Evolutionary conservation across 2,888 invertebrate species (phyloP).

Genomic region (Microchrysa polita): DNA sequence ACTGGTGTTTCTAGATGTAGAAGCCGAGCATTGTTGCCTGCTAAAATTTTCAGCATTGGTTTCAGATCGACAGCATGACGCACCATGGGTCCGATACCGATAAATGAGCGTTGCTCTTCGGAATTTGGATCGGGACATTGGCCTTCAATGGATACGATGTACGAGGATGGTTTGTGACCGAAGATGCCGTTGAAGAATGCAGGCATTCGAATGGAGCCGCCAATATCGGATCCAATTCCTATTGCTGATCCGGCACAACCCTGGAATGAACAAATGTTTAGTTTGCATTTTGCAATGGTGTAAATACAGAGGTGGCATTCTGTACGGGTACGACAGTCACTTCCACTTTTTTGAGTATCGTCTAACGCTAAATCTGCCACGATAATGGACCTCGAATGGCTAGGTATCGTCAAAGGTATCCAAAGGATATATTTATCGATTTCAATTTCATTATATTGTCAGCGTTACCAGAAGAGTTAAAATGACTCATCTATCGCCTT

Average conservation of each 20-base stretch:
- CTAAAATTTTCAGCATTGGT: constrained; percentile 79
- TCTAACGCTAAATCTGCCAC: too few relatives aligned
- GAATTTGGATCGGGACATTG: constrained; percentile 77
- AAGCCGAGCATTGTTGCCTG: constrained; percentile 69
- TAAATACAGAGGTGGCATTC: too few relatives aligned
- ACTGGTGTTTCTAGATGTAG: constrained; percentile 75
- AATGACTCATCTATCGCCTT: background rate
- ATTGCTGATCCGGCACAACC: constrained; percentile 86
- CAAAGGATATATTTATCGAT: background rate
- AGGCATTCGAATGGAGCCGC: constrained; percentile 97
- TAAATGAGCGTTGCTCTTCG: constrained; percentile 67
- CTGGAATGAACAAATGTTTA: constrained; percentile 60
- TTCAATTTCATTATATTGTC: too few relatives aligned
- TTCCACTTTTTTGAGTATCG: too few relatives aligned
- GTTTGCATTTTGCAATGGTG: background rate
- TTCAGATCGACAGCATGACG: constrained; percentile 85
- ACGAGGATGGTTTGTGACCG: constrained; percentile 87
- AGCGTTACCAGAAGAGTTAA: too few relatives aligned
- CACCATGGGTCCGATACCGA: constrained; percentile 84
- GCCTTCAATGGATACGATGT: constrained; percentile 81
- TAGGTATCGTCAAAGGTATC: too few relatives aligned
- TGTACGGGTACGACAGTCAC: too few relatives aligned
- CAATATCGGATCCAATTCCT: constrained; percentile 94
- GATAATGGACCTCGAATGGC: too few relatives aligned
- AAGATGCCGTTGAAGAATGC: constrained; percentile 93